Conservation (phyloP, 2,113 vertebrate species). For the Balaeniceps rex region DNA sequence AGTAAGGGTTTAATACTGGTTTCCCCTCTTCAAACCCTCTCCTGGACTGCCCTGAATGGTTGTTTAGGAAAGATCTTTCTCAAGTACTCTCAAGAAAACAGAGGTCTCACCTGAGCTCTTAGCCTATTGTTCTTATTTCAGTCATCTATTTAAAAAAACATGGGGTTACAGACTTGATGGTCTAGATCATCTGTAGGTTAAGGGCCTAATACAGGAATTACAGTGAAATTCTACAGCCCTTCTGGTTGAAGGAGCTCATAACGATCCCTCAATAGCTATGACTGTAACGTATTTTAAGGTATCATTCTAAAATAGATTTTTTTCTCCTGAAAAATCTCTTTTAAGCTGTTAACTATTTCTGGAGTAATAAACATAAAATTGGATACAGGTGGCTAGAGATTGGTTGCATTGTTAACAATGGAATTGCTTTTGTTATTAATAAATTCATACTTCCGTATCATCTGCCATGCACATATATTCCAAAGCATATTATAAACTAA, state of each 20-base stretch:
- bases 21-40: neutral
- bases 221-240: neutral
- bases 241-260: neutral
- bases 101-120: neutral
- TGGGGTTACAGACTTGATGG: neutral
- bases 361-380: neutral
- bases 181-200: neutral
- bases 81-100: neutral
- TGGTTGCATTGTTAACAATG: neutral
- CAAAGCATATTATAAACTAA: neutral
- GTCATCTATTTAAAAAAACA: neutral
- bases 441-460: neutral
- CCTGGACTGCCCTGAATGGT: neutral
- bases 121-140: neutral
- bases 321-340: neutral
- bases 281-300: neutral
- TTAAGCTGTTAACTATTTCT: neutral
- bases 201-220: neutral
- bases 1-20: neutral
- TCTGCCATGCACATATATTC: neutral
- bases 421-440: neutral
- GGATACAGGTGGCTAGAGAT: neutral
- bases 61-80: neutral
- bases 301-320: neutral
- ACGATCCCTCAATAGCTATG: neutral